Evolutionary conservation across 2,797 vertebrate species (phyloP), one percentile per base, ranked within the genome.

Genomic region (Schizothorax lantsangensis): DNA sequence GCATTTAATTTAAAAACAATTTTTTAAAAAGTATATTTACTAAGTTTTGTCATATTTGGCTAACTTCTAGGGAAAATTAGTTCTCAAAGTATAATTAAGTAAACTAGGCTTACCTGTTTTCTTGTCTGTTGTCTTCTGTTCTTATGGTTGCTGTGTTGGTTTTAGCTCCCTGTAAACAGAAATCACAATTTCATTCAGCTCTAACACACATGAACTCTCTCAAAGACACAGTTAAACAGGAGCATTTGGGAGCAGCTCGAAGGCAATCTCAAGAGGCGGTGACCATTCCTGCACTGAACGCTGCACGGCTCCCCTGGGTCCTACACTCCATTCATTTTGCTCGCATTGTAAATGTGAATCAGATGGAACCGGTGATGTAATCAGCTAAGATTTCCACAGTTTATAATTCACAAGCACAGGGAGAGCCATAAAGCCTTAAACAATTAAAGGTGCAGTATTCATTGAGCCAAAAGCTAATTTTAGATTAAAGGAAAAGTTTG

Each of bases 291-390:
- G 92, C 74, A 88, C 86, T 72, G 72, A 47, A 71, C 73, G 47
- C 71, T 75, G 64, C 64, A 89, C 86, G 89, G 90, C 89, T 95
- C 95, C 93, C 93, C 95, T 92, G 95, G 95, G 95, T 96, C 96
- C 95, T 96, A 96, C 90, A 91, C 90, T 96, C 96, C 95, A 93
- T 84, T 19, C 74, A 3, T 88, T 94, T 86, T 45, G 54, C 88
- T 73, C 3, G 15, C 62, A 83, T 49, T 57, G 68, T n/a, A 57
- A 23, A 73, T 26, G 15, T 79, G 26, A 75, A 68, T 75, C 26
- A 73, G 77, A 47, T 64, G 40, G 77, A 80, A 49, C 40, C 26
- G 14, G 68, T 73, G 68, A 81, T 74, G 68, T 86, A 69, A 80
- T 73, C 38, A 86, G 78, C 40, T 47, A 86, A 80, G 77, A 80